Base-by-base conservation (phyloP, 2,888 invertebrate species). In the Polymixis flavicincta region DNA sequence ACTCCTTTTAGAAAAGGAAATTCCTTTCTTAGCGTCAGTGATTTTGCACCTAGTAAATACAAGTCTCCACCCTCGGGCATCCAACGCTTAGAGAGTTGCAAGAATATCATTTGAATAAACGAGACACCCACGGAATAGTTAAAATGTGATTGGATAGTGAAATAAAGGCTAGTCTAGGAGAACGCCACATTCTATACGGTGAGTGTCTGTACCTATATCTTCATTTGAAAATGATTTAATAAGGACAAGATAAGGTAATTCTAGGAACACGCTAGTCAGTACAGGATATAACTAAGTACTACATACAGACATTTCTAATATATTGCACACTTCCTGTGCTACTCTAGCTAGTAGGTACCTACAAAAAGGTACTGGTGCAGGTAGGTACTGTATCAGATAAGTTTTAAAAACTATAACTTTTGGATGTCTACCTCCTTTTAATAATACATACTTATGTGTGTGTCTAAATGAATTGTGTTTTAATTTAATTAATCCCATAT, bases 61-160 rank as follows among this genome's bases (percentile, higher is more conserved):
- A 64, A 71, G 74, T 72, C 70, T 54, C 70, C 69, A 79, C 78
- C 88, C 86, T 66, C 73, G 71, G 61, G 48, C 78, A 68, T 69
- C 71, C 76, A 78, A 83, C 84, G 84, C 87, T 70, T 85, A 55
- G 84, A 87, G 77, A 85, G 80, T 78, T 77, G 77, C 75, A 70
- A 80, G 80, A 85, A 87, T 85, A 73, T 76, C 45, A 87, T 87
- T 85, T 87, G 78, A 85, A 87, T 85, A 87, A 78, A 65, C 74
- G 68, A 75, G 57, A 82, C 85, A 80, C 86, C 77, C 70, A 83
- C 81, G 65, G 81, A 84, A 86, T 87, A 75, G 71, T 83, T 75
- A 80, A 73, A 83, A 79, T 71, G 83, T 71, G 72, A 73, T 76
- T 79, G 79, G 74, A 63, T 74, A 57, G 64, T 57, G 57, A 82